phyloP scores from a whole-genome alignment of 2,888 invertebrate genomes.

The Pharmacophagus antenor region DNA sequence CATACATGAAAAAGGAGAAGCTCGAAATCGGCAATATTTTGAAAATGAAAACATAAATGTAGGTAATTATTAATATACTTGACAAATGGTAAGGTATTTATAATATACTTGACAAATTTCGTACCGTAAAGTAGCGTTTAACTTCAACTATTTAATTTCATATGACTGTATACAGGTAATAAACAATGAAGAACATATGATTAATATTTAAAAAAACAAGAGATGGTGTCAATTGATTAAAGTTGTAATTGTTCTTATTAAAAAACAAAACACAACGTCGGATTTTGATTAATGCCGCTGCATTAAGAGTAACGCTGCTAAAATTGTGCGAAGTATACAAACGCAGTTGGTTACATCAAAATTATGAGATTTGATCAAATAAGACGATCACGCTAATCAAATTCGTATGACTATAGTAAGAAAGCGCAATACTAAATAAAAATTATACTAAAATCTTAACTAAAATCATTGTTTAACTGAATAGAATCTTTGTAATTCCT shows the following conservation, averaged over 20 bases:
- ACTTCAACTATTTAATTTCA: too few species aligned
- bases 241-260: too few species aligned
- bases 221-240: too few species aligned
- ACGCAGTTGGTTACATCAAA: neutral
- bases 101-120: too few species aligned
- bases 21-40: slow-evolving; percentile 35
- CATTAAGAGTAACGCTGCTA: neutral
- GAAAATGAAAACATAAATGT: neutral
- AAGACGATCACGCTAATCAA: neutral
- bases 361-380: neutral
- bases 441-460: neutral
- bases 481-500: neutral
- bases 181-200: too few species aligned
- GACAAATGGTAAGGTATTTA: too few species aligned
- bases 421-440: neutral
- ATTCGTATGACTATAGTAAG: neutral
- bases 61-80: neutral
- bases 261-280: too few species aligned
- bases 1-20: slow-evolving; percentile 42
- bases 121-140: too few species aligned
- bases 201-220: too few species aligned
- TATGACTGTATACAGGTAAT: too few species aligned
- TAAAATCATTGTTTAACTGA: neutral
- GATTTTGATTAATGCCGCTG: too few species aligned
- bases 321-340: neutral